Evolutionary conservation across 2,113 vertebrate species (phyloP), one percentile per base, ranked within the genome.

Genomic region (Brachyhypopomus gauderio): DNA sequence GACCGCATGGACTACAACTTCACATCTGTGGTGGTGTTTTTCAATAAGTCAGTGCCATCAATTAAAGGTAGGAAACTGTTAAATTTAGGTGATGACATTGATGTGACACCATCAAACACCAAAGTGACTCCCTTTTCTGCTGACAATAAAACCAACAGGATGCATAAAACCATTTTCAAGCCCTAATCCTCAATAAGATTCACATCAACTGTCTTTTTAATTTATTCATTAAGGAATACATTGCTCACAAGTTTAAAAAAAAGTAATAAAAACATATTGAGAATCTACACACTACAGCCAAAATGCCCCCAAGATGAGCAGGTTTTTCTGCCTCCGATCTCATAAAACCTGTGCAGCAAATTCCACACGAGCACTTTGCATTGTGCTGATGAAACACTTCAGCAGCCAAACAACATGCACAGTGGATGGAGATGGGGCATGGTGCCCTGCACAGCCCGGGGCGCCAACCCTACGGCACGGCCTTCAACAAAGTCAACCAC

Each of bases 341-440:
- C 84, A 82, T 78, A 87, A 89, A 90, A 88, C 85, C 89, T 81
- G 86, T 88, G 27, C 90, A 86, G 88, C 85, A 90, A 88, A 90
- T 91, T 91, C 90, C 89, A 87, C 88, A 89, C 88, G 85, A 82
- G 77, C 82, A 80, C 75, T 87, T 91, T 91, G 89, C 41, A 79
- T 86, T 83, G 70, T 81, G 89, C 89, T 87, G 90, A 91, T 90
- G 88, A 91, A 91, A 89, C 89, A 87, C 84, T 90, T 83, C 87
- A 48, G 85, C 89, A 90, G 80, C 87, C 86, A 87, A 86, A 85
- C 85, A 87, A 88, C 85, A 85, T 88, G 89, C 85, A 91, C 90
- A 89, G 88, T 87, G 90, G 72, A 81, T 90, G 86, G 82, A 88
- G 86, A 91, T 75, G 71, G 67, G 62, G 77, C 81, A 86, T 77